Conservation (phyloP, 2,113 vertebrate species). For the Brachyhypopomus gauderio region DNA sequence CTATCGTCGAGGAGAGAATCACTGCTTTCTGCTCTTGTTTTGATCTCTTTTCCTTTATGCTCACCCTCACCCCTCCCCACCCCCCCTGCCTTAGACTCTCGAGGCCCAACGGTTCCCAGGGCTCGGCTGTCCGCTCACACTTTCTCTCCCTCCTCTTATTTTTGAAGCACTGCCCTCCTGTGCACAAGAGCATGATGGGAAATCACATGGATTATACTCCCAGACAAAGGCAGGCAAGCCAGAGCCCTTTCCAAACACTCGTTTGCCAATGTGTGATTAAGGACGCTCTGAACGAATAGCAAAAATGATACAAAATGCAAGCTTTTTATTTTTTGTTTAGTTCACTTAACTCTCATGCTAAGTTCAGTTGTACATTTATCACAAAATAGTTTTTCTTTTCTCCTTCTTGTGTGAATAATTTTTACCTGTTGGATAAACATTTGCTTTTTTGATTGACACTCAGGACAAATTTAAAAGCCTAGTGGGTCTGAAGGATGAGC, state of each 20-base stretch:
- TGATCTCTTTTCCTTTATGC: conserved; percentile 46
- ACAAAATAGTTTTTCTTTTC: conserved; percentile 70
- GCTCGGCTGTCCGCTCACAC: conserved; percentile 57
- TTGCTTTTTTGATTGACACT: conserved; percentile 91
- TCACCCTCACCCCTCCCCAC: conserved; percentile 68
- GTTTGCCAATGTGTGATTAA: conserved; percentile 83
- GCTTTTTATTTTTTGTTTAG: conserved; percentile 78
- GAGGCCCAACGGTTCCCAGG: conserved; percentile 35
- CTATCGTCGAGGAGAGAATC: conserved; percentile 69
- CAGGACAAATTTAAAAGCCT: conserved; percentile 84
- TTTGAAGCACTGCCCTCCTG: conserved; percentile 70
- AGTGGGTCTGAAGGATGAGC: conserved; percentile 65
- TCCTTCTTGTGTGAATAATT: conserved; percentile 67
- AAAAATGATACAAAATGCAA: conserved; percentile 65
- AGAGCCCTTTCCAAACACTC: conserved; percentile 75
- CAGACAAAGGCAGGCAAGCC: conserved; percentile 73
- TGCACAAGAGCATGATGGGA: conserved; percentile 77
- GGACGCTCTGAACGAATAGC: conserved; percentile 67
- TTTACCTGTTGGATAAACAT: conserved; percentile 79
- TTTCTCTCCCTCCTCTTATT: conserved; percentile 63
- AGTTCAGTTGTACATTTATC: conserved; percentile 78
- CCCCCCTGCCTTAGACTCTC: not conserved
- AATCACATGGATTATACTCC: conserved; percentile 72
- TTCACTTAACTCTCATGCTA: conserved; percentile 14
- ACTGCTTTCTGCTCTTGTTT: conserved; percentile 59